These are phyloP conservation scores for Sturnira hondurensis DNA, from an alignment of 2,113 vertebrate species.

Conservation along the genomic window DNA sequence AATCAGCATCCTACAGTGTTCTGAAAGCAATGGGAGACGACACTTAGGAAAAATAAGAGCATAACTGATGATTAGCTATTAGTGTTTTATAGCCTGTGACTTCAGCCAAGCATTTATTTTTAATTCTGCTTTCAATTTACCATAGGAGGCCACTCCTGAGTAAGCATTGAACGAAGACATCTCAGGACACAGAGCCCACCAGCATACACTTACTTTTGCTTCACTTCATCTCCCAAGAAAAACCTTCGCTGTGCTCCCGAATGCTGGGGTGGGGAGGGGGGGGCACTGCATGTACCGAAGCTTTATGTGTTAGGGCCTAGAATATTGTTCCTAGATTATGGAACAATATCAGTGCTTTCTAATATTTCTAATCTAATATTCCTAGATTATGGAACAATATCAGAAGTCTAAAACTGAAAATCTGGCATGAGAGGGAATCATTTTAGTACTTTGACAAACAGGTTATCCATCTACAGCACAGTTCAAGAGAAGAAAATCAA, in stretches of 20 bases:
- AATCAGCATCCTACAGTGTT: constrained; percentile 61
- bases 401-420: not conserved
- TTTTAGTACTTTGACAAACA: not conserved
- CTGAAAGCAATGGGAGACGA: constrained; percentile 31
- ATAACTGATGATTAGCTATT: constrained; percentile 54
- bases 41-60: constrained; percentile 40
- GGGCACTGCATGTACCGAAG: not conserved
- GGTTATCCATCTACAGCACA: not conserved
- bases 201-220: not conserved
- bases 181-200: not conserved
- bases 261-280: too few relatives aligned
- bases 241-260: not conserved
- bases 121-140: constrained; percentile 57
- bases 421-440: not conserved
- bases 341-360: too few relatives aligned
- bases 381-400: not conserved
- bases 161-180: constrained; percentile 41
- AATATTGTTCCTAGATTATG: not conserved
- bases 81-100: constrained; percentile 39
- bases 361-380: too few relatives aligned
- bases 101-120: constrained; percentile 60
- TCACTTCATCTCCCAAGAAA: not conserved
- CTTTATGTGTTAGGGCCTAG: too few relatives aligned
- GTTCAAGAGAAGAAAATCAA: not conserved
- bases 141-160: constrained; percentile 57